These are phyloP conservation scores for Paragorgia papillata DNA, from an alignment of 92 coral and sea anemone species.

Conservation along the genomic window DNA sequence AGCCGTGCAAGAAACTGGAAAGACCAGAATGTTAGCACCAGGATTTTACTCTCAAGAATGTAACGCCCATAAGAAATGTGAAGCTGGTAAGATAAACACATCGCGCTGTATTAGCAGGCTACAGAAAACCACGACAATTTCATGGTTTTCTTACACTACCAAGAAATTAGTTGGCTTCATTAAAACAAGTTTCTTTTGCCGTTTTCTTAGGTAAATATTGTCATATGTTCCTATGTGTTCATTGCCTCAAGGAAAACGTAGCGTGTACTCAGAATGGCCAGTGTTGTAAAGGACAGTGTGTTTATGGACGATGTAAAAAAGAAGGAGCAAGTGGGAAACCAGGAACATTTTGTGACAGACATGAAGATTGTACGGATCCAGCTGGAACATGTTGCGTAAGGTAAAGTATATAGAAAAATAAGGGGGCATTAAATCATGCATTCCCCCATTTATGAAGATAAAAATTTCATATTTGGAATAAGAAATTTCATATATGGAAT, in stretches of 20 bases:
- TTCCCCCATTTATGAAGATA: too few relatives aligned
- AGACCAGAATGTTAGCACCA: conserved; percentile 75
- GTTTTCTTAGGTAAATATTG: conserved; percentile 68
- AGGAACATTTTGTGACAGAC: conserved; percentile 99
- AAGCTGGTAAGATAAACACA: conserved; percentile 48
- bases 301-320: conserved; percentile 93
- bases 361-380: conserved; percentile 93
- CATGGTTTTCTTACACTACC: too few relatives aligned
- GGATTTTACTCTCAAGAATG: conserved; percentile 99
- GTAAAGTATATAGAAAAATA: neutral
- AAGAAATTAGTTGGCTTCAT: too few relatives aligned
- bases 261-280: conserved; percentile 99
- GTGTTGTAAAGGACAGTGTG: conserved; percentile 96
- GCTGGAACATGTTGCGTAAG: conserved; percentile 52
- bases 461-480: too few relatives aligned
- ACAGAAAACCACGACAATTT: too few relatives aligned
- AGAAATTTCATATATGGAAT: too few relatives aligned
- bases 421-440: too few relatives aligned
- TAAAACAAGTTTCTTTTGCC: neutral
- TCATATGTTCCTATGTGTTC: conserved; percentile 98
- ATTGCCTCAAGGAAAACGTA: conserved; percentile 95
- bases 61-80: conserved; percentile 91
- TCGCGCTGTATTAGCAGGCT: too few relatives aligned
- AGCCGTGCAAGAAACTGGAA: conserved; percentile 34
- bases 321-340: conserved; percentile 70